Percentiles rank a stretch among this genome's conserved stretches.
Conservation (phyloP, 2,113 vertebrate species). For the Holacanthus passer region DNA sequence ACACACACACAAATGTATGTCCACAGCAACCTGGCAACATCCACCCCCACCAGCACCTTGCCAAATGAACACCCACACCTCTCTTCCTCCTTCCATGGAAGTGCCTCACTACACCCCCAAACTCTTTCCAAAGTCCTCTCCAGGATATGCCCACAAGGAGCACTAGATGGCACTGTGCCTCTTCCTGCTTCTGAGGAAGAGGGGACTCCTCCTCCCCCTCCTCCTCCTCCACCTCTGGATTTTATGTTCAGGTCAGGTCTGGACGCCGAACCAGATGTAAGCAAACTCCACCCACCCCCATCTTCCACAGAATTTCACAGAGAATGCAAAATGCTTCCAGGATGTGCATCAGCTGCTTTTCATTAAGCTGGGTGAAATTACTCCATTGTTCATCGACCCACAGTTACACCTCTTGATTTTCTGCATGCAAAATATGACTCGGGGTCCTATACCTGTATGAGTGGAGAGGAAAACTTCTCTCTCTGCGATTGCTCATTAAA, state of each 20-base stretch:
- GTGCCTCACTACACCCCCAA: not conserved
- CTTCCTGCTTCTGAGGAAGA: slow-evolving; percentile 23
- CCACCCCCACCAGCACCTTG: slow-evolving; percentile 56
- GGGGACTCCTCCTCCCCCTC: not conserved
- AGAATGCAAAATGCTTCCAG: slow-evolving; percentile 50
- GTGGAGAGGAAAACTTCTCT: not conserved
- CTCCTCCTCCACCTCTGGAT: not conserved
- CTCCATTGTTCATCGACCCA: slow-evolving; percentile 15
- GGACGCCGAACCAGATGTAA: slow-evolving; percentile 69
- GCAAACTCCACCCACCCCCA: slow-evolving; percentile 28
- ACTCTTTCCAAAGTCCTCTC: slow-evolving; percentile 48
- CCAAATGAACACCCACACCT: slow-evolving; percentile 45
- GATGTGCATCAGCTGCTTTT: slow-evolving; percentile 55
- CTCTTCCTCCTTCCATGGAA: slow-evolving; percentile 7
- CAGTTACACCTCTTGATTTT: not conserved
- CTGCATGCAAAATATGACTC: no score
- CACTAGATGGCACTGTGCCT: slow-evolving; percentile 77
- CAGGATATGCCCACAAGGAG: slow-evolving; percentile 14
- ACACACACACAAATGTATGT: slow-evolving; percentile 17
- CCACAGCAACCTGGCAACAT: slow-evolving; percentile 51
- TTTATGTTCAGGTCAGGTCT: slow-evolving; percentile 66
- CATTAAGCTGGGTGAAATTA: slow-evolving; percentile 47
- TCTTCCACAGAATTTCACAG: slow-evolving; percentile 39
- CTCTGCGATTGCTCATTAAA: not conserved
- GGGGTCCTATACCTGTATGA: not conserved